Evolutionary conservation across 2,888 invertebrate genomes (phyloP).

Genomic region (Mamestra brassicae): DNA sequence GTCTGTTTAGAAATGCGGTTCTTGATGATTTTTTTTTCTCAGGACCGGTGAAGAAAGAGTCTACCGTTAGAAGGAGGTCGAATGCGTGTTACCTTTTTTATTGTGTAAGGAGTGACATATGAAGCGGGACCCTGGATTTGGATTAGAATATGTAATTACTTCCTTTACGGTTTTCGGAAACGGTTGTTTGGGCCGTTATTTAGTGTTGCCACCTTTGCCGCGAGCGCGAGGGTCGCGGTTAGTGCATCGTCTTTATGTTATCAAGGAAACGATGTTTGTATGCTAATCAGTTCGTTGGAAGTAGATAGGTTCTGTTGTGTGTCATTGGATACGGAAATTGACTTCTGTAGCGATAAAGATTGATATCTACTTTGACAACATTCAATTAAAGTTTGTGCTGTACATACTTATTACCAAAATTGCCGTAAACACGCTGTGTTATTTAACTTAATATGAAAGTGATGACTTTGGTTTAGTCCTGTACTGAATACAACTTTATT

Average conservation of each 20-base stretch:
- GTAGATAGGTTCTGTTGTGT: constrained; percentile 35
- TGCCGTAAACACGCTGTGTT: not conserved
- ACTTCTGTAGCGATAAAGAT: constrained; percentile 24
- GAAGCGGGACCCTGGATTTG: constrained; percentile 86
- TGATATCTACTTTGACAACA: constrained; percentile 13
- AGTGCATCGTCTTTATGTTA: constrained; percentile 63
- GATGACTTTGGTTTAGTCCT: not conserved
- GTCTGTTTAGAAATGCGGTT: constrained; percentile 82
- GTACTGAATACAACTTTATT: not conserved
- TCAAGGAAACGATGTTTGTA: constrained; percentile 64
- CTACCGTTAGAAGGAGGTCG: constrained; percentile 87
- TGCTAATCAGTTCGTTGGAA: constrained; percentile 63
- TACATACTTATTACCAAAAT: constrained; percentile 1
- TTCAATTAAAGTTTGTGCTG: constrained; percentile 18
- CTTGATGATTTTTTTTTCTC: constrained; percentile 89
- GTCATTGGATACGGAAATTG: constrained; percentile 46
- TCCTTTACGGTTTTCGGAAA: constrained; percentile 90
- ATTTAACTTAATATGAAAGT: not conserved
- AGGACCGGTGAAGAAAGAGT: constrained; percentile 79
- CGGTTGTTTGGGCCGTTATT: constrained; percentile 82
- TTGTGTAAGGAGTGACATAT: constrained; percentile 88
- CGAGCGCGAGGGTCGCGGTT: constrained; percentile 68
- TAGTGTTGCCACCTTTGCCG: constrained; percentile 79
- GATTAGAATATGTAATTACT: constrained; percentile 91
- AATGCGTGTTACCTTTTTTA: constrained; percentile 80